These are phyloP conservation scores for Dryococelus australis DNA, from an alignment of 2,888 invertebrate species.

Conservation along the genomic window DNA sequence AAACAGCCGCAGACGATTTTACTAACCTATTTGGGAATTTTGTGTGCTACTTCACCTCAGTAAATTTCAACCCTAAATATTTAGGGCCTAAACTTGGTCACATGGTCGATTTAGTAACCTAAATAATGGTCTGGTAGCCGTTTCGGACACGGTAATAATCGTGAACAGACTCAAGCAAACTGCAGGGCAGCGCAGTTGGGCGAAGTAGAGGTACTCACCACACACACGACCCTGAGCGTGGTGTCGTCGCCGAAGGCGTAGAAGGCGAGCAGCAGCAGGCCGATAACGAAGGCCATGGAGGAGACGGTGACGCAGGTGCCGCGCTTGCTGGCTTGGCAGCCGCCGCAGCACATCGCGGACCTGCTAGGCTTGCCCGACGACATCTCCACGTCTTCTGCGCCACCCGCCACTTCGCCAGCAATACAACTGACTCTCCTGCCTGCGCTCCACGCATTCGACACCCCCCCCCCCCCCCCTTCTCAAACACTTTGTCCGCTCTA, in stretches of 20 bases:
- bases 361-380: conserved; percentile 12
- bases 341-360: conserved; percentile 3
- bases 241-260: conserved; percentile 40
- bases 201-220: conserved; percentile 39
- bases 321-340: conserved; percentile 37
- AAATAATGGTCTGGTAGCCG: too few species aligned
- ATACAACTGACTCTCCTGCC: background rate
- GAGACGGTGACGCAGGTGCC: conserved; percentile 41
- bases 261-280: conserved; percentile 41
- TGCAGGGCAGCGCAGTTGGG: background rate
- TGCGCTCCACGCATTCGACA: too few species aligned
- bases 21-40: too few species aligned
- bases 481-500: background rate
- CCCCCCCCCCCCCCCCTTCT: background rate
- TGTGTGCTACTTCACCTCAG: too few species aligned
- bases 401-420: background rate
- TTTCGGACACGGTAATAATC: too few species aligned
- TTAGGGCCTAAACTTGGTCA: too few species aligned
- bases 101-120: too few species aligned
- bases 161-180: too few species aligned
- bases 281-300: conserved; percentile 40
- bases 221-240: conserved; percentile 41
- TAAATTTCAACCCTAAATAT: too few species aligned
- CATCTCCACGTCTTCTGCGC: background rate
- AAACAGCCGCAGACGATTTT: too few species aligned